A percentile compares a stretch with the other conserved stretches of the same genome.
phyloP scores from a whole-genome alignment of 1,140 invertebrate species.

The Uloborus diversus region DNA sequence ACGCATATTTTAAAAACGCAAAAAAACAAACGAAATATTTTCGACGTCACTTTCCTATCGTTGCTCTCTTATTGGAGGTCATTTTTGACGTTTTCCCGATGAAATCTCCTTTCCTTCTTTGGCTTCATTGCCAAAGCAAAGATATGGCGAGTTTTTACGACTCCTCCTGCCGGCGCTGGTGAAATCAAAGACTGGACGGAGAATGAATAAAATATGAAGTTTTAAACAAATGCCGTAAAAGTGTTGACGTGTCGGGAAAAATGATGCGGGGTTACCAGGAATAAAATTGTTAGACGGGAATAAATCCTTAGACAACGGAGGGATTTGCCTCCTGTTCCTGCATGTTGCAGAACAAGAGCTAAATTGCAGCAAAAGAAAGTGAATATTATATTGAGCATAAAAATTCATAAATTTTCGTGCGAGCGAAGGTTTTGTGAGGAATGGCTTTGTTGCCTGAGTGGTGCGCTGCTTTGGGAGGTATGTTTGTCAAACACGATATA shows the following conservation, averaged over 20 bases:
- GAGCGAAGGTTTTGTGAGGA: too few species aligned
- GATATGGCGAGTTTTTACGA: conserved; percentile 30
- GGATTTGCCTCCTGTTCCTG: not conserved
- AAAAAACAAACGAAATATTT: too few species aligned
- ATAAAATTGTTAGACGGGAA: conserved; percentile 42
- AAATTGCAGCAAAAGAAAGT: too few species aligned
- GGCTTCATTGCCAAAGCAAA: not conserved
- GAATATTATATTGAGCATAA: too few species aligned
- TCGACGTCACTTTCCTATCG: too few species aligned
- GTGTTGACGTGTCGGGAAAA: conserved; percentile 49
- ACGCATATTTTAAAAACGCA: too few species aligned
- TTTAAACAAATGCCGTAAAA: conserved; percentile 55
- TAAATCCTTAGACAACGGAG: not conserved
- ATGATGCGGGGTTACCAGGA: conserved; percentile 22
- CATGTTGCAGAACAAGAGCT: too few species aligned
- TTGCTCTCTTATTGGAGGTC: not conserved
- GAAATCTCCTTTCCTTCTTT: not conserved
- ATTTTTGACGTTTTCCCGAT: conserved; percentile 27
- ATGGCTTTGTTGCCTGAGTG: too few species aligned
- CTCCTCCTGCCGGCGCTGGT: not conserved
- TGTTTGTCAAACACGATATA: too few species aligned
- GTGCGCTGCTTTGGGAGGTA: too few species aligned
- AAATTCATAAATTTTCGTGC: too few species aligned
- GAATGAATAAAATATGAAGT: conserved; percentile 53
- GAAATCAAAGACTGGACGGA: conserved; percentile 50